Conservation (phyloP, 2,797 vertebrate genomes). For the Diglossa cyanea region DNA sequence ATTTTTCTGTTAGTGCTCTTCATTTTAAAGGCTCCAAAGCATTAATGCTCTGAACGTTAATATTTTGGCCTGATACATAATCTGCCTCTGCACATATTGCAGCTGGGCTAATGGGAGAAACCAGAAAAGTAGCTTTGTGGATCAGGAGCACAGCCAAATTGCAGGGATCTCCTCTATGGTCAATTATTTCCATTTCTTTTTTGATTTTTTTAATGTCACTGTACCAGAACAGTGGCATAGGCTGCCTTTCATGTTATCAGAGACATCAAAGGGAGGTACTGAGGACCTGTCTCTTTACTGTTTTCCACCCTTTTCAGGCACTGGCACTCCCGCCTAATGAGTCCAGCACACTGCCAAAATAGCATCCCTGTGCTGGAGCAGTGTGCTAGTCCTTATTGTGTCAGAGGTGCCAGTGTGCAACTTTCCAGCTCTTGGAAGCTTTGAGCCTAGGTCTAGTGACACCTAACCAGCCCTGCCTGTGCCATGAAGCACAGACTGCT, state of each 20-base stretch:
- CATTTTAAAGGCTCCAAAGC: constrained; percentile 2
- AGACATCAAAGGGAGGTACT: background rate
- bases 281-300: background rate
- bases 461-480: background rate
- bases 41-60: background rate
- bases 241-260: background rate
- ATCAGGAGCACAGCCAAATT: constrained; percentile 13
- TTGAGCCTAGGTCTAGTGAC: background rate
- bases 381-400: background rate
- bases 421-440: background rate
- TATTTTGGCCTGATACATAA: background rate
- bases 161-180: background rate
- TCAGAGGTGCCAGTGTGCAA: background rate
- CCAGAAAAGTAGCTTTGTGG: background rate
- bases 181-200: background rate
- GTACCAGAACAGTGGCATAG: background rate
- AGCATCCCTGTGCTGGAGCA: background rate
- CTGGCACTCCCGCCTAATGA: background rate
- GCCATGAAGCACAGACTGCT: fast-evolving
- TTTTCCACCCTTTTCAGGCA: background rate
- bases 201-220: background rate
- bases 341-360: background rate
- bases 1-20: constrained; percentile 10
- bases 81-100: background rate
- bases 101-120: background rate